A percentile compares a stretch with the other conserved stretches of the same genome.
Evolutionary conservation across 2,797 vertebrate genomes (phyloP).

Genomic region (Corythornis leucogaster): DNA sequence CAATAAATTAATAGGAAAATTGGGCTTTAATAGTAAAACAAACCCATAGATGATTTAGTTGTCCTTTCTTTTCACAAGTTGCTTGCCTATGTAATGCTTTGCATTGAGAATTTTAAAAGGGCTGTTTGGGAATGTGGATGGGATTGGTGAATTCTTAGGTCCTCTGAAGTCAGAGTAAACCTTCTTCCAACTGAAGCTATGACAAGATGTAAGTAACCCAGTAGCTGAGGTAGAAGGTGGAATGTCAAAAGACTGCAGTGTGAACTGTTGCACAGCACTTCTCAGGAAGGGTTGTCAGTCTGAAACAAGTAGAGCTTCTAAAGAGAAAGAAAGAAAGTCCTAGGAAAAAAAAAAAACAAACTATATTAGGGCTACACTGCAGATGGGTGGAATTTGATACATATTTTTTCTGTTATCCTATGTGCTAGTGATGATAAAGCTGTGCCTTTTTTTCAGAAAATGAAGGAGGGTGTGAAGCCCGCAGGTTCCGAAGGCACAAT

Average conservation of each 20-base stretch:
- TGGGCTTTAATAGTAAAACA: neutral
- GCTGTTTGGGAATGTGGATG: too few species aligned
- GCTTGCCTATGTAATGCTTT: neutral
- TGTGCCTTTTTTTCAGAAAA: conserved; percentile 40
- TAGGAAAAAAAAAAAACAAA: neutral
- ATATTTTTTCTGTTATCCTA: neutral
- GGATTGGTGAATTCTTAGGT: neutral
- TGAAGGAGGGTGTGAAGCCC: neutral
- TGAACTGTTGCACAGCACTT: neutral
- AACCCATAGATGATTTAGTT: accelerated
- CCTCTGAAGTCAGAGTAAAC: neutral
- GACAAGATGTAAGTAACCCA: neutral
- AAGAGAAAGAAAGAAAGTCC: neutral
- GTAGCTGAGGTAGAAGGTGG: neutral
- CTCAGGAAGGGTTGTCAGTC: neutral
- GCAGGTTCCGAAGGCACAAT: neutral
- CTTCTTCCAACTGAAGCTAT: neutral
- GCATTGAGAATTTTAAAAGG: neutral
- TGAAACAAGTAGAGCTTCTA: neutral
- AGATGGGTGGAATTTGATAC: too few species aligned
- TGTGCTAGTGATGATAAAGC: neutral
- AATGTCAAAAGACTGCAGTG: neutral
- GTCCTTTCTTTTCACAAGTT: neutral
- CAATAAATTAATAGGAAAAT: neutral
- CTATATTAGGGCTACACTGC: neutral